Evolutionary conservation across 2,113 vertebrate genomes (phyloP).

Genomic region (Empidonax traillii): DNA sequence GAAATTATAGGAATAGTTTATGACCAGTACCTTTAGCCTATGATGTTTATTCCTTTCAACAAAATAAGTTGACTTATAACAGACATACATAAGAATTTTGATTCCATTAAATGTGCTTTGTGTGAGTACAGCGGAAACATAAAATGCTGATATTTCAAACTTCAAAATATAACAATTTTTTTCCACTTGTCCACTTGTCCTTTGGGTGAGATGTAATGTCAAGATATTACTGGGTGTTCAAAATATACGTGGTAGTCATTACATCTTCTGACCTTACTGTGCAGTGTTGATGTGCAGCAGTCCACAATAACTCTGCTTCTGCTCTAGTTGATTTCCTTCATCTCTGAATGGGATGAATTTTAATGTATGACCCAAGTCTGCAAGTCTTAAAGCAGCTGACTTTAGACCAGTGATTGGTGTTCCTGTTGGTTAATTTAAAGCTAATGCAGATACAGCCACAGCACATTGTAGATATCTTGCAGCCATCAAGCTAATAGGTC

Average conservation of each 20-base stretch:
- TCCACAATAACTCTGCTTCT: neutral
- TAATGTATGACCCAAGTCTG: neutral
- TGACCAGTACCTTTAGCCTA: neutral
- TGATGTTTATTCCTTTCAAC: neutral
- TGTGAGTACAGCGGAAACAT: neutral
- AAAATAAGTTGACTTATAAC: neutral
- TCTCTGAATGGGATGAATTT: neutral
- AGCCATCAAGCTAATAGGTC: neutral
- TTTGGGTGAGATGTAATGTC: neutral
- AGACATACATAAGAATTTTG: neutral
- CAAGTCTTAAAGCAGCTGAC: neutral
- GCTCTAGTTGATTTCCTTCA: neutral
- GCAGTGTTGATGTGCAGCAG: neutral
- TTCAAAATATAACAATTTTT: neutral
- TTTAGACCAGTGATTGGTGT: neutral
- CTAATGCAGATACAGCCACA: neutral
- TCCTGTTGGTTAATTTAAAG: neutral
- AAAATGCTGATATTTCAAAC: neutral
- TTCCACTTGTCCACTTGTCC: neutral
- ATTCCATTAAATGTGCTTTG: neutral
- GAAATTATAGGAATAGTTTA: neutral
- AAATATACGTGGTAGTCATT: fast-evolving
- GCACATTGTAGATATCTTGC: neutral
- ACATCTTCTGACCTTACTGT: neutral
- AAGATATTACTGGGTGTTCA: neutral